phyloP scores from a whole-genome alignment of 2,888 invertebrate genomes.

The Seira sanloemensis region DNA sequence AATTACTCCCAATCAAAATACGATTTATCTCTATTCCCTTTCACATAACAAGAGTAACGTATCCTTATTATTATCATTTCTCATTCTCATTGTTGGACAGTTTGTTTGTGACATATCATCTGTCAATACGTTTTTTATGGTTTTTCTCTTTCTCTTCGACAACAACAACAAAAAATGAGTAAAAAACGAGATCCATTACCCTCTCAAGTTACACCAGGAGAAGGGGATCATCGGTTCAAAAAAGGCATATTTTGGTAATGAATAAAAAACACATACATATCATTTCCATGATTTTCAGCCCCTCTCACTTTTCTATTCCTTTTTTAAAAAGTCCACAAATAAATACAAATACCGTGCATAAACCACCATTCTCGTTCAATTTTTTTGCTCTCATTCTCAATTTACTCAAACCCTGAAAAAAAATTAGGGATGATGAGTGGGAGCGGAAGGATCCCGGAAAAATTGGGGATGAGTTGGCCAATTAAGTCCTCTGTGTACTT shows the following conservation, averaged over 20 bases:
- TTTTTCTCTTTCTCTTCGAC: conserved; percentile 24
- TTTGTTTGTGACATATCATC: conserved; percentile 56
- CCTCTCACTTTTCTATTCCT: too few relatives aligned
- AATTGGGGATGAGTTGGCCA: conserved; percentile 49
- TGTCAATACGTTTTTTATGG: conserved; percentile 62
- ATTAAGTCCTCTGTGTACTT: conserved; percentile 42
- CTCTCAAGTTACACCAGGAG: neutral
- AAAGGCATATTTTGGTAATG: conserved; percentile 13
- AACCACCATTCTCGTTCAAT: neutral
- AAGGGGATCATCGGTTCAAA: conserved; percentile 12
- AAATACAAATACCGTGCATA: neutral
- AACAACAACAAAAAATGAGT: conserved; percentile 36
- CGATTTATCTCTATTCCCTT: conserved; percentile 66
- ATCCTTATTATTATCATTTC: too few relatives aligned
- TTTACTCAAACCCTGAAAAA: conserved; percentile 46
- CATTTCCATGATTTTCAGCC: too few relatives aligned
- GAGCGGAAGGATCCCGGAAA: conserved; percentile 24
- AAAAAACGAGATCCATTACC: conserved; percentile 22
- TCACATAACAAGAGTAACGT: too few relatives aligned
- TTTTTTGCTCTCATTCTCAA: conserved; percentile 42
- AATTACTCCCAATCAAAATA: conserved; percentile 71
- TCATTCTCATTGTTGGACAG: too few relatives aligned
- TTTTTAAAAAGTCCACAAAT: too few relatives aligned
- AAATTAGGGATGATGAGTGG: neutral
- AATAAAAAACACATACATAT: conserved; percentile 50